Conservation (phyloP, 2,113 vertebrate genomes). For the Suricata suricatta region DNA sequence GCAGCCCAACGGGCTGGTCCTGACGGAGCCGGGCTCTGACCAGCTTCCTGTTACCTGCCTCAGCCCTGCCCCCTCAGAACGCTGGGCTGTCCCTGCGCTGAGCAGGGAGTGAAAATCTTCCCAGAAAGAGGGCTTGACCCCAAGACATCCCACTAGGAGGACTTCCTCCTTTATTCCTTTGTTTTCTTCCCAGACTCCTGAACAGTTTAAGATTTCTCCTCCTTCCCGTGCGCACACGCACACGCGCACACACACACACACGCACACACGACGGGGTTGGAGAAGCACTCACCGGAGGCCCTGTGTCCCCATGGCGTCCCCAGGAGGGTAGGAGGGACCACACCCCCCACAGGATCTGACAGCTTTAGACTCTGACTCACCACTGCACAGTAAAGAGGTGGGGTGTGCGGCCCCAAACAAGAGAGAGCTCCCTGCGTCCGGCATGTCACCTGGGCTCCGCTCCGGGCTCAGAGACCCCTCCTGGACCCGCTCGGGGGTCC, state of each 20-base stretch:
- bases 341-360: neutral
- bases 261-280: neutral
- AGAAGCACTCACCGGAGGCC: neutral
- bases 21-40: too few species aligned
- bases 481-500: neutral
- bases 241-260: neutral
- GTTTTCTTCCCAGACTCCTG: neutral
- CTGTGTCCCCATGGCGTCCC: neutral
- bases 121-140: neutral
- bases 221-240: accelerated
- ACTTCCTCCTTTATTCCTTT: neutral
- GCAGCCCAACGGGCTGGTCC: neutral
- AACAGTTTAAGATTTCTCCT: neutral
- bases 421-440: neutral
- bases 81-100: too few species aligned
- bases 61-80: neutral
- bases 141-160: neutral
- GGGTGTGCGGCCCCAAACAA: too few species aligned
- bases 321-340: neutral
- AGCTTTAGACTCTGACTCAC: neutral
- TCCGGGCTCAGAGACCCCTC: neutral
- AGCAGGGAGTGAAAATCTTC: neutral
- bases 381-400: neutral
- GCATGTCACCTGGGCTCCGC: accelerated
- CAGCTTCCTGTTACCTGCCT: neutral